A percentile compares a stretch with the other conserved stretches of the same genome.
phyloP scores from a whole-genome alignment of 1,140 invertebrate species.

The Plutomurus gul region DNA sequence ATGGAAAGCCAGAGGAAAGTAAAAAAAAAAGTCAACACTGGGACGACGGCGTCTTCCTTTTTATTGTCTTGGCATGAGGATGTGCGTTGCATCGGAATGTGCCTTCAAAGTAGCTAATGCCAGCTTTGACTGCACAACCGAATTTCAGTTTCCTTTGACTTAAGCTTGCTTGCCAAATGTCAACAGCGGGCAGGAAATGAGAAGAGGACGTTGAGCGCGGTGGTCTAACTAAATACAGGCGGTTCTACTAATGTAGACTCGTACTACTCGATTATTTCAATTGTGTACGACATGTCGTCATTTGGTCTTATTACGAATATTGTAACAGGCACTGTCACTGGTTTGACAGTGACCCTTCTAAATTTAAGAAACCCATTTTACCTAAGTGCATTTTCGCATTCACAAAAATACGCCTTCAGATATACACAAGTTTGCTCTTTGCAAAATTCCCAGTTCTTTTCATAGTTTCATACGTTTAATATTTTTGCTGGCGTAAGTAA shows the following conservation, averaged over 20 bases:
- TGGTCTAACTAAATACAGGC: no score
- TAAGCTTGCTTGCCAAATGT: no score
- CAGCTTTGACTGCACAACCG: neutral
- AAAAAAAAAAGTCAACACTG: neutral
- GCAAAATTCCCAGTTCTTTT: neutral
- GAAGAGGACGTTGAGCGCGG: no score
- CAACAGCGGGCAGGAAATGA: no score
- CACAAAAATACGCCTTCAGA: neutral
- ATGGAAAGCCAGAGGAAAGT: neutral
- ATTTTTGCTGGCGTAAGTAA: no score
- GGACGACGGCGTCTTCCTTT: constrained; percentile 3
- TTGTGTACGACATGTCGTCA: no score
- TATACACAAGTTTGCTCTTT: constrained; percentile 9
- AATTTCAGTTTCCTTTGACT: no score
- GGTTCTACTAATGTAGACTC: no score
- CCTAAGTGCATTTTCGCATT: neutral
- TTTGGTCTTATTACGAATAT: no score
- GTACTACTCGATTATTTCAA: no score
- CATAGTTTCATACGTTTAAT: no score
- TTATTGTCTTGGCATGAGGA: neutral
- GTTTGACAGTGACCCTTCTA: neutral
- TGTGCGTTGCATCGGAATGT: constrained; percentile 8
- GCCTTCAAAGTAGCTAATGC: neutral
- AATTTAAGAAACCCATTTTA: neutral
- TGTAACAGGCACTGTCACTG: no score